Percentiles rank a stretch among this genome's conserved stretches.
These are phyloP conservation scores for Callopanchax toddi DNA, from an alignment of 2,113 vertebrate species.

Conservation along the genomic window DNA sequence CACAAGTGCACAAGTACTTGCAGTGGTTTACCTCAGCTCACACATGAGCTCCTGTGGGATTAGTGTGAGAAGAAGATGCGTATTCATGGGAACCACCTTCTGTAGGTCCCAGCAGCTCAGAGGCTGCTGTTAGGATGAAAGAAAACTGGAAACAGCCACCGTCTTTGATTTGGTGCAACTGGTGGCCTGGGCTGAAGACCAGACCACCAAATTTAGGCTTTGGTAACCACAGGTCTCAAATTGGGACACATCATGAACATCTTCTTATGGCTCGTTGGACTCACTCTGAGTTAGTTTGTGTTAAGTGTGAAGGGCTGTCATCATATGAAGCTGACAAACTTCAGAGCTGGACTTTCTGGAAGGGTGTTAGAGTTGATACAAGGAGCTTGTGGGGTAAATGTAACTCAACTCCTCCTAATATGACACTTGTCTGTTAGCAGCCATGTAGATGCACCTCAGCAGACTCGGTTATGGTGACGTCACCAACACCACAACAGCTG, in stretches of 20 bases:
- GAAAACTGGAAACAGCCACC: slow-evolving; percentile 74
- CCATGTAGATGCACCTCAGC: slow-evolving; percentile 39
- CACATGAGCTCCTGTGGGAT: slow-evolving; percentile 55
- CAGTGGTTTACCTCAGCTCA: slow-evolving; percentile 72
- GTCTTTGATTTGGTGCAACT: slow-evolving; percentile 71
- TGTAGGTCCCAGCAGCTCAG: slow-evolving; percentile 51
- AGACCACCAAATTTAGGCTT: neutral
- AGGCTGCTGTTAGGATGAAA: slow-evolving; percentile 57
- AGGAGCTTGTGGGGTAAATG: slow-evolving; percentile 23
- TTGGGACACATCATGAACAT: neutral
- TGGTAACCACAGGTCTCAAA: neutral
- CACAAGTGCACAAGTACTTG: slow-evolving; percentile 43
- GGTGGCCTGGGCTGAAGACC: slow-evolving; percentile 57
- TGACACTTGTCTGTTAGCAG: slow-evolving; percentile 71
- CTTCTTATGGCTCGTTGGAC: slow-evolving; percentile 15
- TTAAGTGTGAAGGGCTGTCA: slow-evolving; percentile 64
- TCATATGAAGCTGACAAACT: slow-evolving; percentile 67
- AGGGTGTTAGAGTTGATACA: slow-evolving; percentile 6
- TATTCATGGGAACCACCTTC: slow-evolving; percentile 59
- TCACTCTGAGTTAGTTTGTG: slow-evolving; percentile 11
- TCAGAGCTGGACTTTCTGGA: slow-evolving; percentile 49
- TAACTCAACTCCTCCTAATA: slow-evolving; percentile 61
- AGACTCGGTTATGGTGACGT: slow-evolving; percentile 30
- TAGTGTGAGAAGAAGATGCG: slow-evolving; percentile 47
- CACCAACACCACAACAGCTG: slow-evolving; percentile 60